These are phyloP conservation scores for Taxidea taxus DNA, from an alignment of 2,113 vertebrate genomes.

Conservation along the genomic window DNA sequence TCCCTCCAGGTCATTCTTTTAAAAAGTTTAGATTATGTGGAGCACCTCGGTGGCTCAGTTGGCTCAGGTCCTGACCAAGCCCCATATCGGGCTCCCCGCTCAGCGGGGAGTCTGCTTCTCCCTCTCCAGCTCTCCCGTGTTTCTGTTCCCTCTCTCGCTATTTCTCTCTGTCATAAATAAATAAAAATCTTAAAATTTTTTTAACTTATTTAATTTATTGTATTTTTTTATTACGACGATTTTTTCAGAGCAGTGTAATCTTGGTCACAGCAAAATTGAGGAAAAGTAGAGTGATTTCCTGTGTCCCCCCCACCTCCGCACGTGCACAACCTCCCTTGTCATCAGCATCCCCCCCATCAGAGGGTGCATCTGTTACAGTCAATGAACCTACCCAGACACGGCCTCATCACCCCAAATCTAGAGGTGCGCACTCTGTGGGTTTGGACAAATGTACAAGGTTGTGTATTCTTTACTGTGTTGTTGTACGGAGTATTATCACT, in stretches of 20 bases:
- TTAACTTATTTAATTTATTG: not conserved
- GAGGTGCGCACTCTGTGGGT: accelerated
- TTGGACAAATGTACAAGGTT: accelerated
- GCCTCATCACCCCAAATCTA: not conserved
- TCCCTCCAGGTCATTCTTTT: not conserved
- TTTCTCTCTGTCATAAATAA: no score
- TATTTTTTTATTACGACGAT: not conserved
- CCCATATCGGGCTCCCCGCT: no score
- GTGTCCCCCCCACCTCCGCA: not conserved
- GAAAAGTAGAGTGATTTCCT: no score
- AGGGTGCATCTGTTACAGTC: accelerated
- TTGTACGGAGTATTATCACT: accelerated
- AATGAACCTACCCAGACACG: accelerated
- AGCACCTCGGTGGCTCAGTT: no score
- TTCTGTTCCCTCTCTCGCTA: no score
- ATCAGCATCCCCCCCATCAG: not conserved
- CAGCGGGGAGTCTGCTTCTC: no score
- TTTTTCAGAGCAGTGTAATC: not conserved
- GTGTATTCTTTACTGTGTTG: accelerated
- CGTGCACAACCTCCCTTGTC: not conserved
- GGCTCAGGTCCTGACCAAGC: no score
- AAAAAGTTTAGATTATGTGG: not conserved
- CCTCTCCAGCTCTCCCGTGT: no score
- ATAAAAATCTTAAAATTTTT: no score
- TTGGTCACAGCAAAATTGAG: not conserved